Conservation (phyloP, 1,140 invertebrate genomes). For the Meloidogyne chitwoodi region DNA sequence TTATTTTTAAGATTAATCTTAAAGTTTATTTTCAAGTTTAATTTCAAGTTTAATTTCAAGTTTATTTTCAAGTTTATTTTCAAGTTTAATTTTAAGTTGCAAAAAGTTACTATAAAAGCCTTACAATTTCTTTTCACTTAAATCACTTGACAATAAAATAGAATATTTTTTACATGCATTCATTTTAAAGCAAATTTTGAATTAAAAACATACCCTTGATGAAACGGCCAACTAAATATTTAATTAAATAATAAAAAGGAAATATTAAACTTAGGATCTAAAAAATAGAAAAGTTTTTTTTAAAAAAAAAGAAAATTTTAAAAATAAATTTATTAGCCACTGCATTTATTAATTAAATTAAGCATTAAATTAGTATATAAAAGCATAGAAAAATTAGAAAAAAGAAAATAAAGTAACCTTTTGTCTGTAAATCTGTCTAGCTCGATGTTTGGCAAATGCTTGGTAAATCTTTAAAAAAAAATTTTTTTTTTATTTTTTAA, state of each 20-base stretch:
- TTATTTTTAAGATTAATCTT: too few species aligned
- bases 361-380: background rate
- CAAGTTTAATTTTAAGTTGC: too few species aligned
- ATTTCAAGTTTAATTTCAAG: too few species aligned
- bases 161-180: too few species aligned
- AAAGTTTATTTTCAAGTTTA: too few species aligned
- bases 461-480: conserved; percentile 30
- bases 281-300: background rate
- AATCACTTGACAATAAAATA: too few species aligned
- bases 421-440: conserved; percentile 58
- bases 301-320: background rate
- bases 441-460: conserved; percentile 59
- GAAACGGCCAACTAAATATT: background rate
- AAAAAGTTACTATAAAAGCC: too few species aligned
- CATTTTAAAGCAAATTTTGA: background rate
- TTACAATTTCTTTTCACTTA: too few species aligned
- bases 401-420: conserved; percentile 46
- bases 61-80: too few species aligned
- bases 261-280: background rate
- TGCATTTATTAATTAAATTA: background rate
- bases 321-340: background rate
- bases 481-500: background rate
- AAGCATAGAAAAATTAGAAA: background rate
- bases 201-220: background rate
- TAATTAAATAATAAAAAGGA: background rate